Conservation (phyloP, 2,888 invertebrate genomes). For the Ectropis crepuscularia region DNA sequence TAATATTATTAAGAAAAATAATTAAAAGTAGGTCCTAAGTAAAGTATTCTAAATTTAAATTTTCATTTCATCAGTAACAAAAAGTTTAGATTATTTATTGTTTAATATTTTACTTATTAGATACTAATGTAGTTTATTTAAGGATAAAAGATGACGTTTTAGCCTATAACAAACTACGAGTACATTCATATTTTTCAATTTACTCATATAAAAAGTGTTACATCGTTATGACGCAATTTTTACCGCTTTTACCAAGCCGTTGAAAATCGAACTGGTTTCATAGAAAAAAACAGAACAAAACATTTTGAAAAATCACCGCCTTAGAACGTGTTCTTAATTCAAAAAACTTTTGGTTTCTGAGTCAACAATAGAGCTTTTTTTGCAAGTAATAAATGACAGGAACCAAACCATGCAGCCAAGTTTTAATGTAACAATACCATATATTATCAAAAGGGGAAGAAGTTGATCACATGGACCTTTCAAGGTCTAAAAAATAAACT, state of each 20-base stretch:
- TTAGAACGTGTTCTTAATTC: constrained; percentile 61
- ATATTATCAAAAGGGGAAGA: constrained; percentile 49
- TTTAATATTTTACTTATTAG: too few species aligned
- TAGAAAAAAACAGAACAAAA: constrained; percentile 48
- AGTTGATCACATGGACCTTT: constrained; percentile 30
- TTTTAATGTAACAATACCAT: constrained; percentile 52
- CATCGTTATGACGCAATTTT: background rate
- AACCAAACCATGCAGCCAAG: constrained; percentile 54
- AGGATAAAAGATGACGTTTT: too few species aligned
- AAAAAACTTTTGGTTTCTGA: constrained; percentile 50
- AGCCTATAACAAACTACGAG: too few species aligned
- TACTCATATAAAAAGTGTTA: too few species aligned
- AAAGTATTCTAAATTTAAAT: too few species aligned
- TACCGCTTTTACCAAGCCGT: constrained; percentile 45
- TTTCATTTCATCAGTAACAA: too few species aligned
- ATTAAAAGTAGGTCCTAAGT: too few species aligned
- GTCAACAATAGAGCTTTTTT: constrained; percentile 56
- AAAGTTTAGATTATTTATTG: too few species aligned
- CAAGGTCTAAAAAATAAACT: constrained; percentile 20
- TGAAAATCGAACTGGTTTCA: constrained; percentile 55
- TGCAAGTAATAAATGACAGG: constrained; percentile 63
- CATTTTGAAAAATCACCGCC: constrained; percentile 57
- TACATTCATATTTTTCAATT: too few species aligned
- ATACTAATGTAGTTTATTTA: too few species aligned
- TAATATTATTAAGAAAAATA: too few species aligned